Base-by-base conservation (phyloP, 1,140 invertebrate species). In the Akabosia matsudoensis region DNA sequence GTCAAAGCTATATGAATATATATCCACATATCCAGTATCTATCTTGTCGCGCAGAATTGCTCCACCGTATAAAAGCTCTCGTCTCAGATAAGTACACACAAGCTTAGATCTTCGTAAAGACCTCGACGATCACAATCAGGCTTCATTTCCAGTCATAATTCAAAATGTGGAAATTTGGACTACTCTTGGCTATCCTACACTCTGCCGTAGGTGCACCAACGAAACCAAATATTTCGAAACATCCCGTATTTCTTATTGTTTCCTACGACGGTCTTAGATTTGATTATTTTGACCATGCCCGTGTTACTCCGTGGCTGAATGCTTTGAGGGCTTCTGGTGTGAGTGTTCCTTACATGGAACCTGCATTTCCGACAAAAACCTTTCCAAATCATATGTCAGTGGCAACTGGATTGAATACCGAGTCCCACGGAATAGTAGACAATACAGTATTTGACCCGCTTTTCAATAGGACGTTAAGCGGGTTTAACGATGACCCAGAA, bases 341-440 rank as follows among this genome's bases (percentile, higher is more conserved):
- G 0, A 85, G 87, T 74, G 85, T 88, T 0, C 87, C 90, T 33
- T 90, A 89, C 79, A 90, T 93, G 87, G 86, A 84, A 73, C 89
- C 90, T 80, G 85, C 88, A 33, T 93, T 91, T 84, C 86, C 89
- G 0, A 92, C 91, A 1, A 91, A 91, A 85, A 94, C 92, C 1
- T 91, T 92, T 83, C 90, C 91, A 0, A 93, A 93, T 85, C 92
- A 93, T 85, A 91, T 91, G 81, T 88, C 90, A 0, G 90, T 94
- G 54, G 90, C 88, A 0, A 94, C 92, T 24, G 92, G 92, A 1
- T 82, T 92, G 22, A 92, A 90, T 82, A 86, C 89, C 0, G 91
- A 92, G 83, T 86, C 84, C 56, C 92, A 93, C 84, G 92, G 92
- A 14, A 90, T 93, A 73, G 82, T 91, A 10, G 89, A 87, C 73